Evolutionary conservation across 2,888 invertebrate species (phyloP), one percentile per base, ranked within the genome.

Genomic region (Pyrrhia umbra): DNA sequence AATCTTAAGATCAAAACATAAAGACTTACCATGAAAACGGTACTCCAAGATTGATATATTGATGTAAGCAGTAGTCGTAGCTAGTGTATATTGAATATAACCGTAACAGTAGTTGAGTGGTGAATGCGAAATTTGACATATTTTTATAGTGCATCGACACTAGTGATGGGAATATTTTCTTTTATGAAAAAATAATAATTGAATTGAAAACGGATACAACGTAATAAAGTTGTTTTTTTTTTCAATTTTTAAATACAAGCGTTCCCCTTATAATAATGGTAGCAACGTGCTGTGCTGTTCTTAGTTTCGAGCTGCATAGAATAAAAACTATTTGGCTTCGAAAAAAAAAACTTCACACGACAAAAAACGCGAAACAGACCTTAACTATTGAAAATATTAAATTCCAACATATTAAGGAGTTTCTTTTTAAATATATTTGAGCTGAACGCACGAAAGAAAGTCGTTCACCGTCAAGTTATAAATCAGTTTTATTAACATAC

Each of bases 101-200:
- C n/a, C 40, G 16, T 27, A 40, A 49, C 16, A 37, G 30, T 51
- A 42, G 13, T 15, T 13, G 50, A 56, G 6, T 68, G 13, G 50
- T 65, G 72, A 59, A 66, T 78, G 55, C n/a, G 18, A 76, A 71
- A 71, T 65, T 34, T n/a, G 46, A 30, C 46, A 62, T 69, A 45
- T 51, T 46, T 67, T 42, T 65, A 51, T 55, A 55, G 66, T 49
- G 43, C 71, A 77, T 30, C 39, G 65, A 72, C 56, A 55, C 45
- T 56, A 45, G 43, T 37, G 42, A 45, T 45, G 54, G 45, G 6
- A 51, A 37, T 8, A 47, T 43, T 8, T 1, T n/a, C n/a, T n/a
- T n/a, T n/a, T n/a, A n/a, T n/a, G n/a, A n/a, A n/a, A n/a, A n/a
- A n/a, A n/a, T n/a, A n/a, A n/a, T n/a, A n/a, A n/a, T n/a, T n/a